Conservation (phyloP, 2,113 vertebrate genomes). For the Hymenochirus boettgeri region DNA sequence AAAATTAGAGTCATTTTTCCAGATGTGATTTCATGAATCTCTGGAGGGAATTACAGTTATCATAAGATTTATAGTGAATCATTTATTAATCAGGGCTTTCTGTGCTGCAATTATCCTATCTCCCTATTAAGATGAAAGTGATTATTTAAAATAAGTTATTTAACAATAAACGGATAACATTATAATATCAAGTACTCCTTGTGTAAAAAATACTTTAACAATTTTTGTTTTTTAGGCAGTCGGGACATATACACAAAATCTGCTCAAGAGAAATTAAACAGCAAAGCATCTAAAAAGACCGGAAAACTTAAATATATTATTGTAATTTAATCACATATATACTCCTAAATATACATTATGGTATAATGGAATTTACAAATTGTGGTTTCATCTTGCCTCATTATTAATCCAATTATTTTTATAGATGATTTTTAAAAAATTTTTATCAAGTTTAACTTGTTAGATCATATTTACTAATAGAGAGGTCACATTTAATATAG, state of each 20-base stretch:
- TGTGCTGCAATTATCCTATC: constrained; percentile 62
- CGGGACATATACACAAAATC: constrained; percentile 65
- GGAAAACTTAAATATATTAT: neutral
- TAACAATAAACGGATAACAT: constrained; percentile 70
- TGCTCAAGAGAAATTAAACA: constrained; percentile 55
- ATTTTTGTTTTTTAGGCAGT: constrained; percentile 74
- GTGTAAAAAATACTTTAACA: constrained; percentile 80
- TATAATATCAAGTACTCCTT: constrained; percentile 70
- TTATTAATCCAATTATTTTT: neutral
- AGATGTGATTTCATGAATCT: constrained; percentile 82
- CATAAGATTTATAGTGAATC: constrained; percentile 81
- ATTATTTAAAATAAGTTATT: constrained; percentile 72
- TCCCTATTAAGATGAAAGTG: constrained; percentile 75
- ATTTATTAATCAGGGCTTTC: constrained; percentile 82
- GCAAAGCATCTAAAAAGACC: constrained; percentile 43
- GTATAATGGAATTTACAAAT: neutral
- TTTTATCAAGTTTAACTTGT: too few relatives aligned
- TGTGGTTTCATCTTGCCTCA: neutral
- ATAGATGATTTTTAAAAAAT: too few relatives aligned
- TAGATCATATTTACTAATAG: too few relatives aligned
- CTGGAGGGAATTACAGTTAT: constrained; percentile 76
- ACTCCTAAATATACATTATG: constrained; percentile 13
- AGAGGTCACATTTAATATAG: too few relatives aligned
- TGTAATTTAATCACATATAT: constrained; percentile 20
- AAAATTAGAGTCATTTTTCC: constrained; percentile 75